A percentile compares a stretch with the other conserved stretches of the same genome.
Conservation (phyloP, 2,888 invertebrate species). For the Drosophila anomelani region DNA sequence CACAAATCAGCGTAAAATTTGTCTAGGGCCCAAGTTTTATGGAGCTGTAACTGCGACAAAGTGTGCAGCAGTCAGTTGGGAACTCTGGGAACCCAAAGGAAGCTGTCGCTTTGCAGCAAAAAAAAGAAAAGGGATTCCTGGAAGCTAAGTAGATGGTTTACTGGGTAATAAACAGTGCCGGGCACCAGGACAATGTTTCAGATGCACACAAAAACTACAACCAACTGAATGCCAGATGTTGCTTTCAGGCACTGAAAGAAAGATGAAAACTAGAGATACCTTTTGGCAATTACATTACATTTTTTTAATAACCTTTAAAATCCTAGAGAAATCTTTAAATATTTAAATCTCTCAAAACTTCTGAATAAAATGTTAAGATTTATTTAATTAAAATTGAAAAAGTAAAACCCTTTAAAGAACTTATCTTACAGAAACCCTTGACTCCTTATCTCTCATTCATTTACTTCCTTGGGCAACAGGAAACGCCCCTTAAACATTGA, state of each 20-base stretch:
- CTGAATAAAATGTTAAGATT: too few relatives aligned
- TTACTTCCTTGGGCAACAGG: neutral
- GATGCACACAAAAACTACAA: slow-evolving; percentile 11
- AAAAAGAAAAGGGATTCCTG: slow-evolving; percentile 11
- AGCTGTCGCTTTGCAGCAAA: slow-evolving; percentile 21
- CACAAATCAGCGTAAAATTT: slow-evolving; percentile 75
- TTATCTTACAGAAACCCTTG: neutral
- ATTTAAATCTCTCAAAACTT: too few relatives aligned
- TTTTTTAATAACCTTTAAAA: neutral
- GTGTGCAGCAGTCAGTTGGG: slow-evolving; percentile 41
- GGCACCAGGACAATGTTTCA: slow-evolving; percentile 27
- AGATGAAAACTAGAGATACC: neutral
- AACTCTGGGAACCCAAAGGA: slow-evolving; percentile 12
- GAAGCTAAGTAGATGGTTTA: slow-evolving; percentile 32
- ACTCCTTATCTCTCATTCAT: neutral
- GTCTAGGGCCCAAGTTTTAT: slow-evolving; percentile 70
- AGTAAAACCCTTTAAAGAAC: too few relatives aligned
- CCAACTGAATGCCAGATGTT: neutral
- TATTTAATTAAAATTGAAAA: neutral
- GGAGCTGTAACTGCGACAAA: slow-evolving; percentile 69
- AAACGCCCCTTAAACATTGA: neutral
- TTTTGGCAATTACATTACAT: too few relatives aligned
- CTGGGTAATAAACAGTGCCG: slow-evolving; percentile 32
- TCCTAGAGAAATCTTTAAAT: too few relatives aligned
- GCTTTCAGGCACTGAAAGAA: slow-evolving; percentile 5